Evolutionary conservation across 2,797 vertebrate genomes (phyloP).

Genomic region (Prunella strophiata): DNA sequence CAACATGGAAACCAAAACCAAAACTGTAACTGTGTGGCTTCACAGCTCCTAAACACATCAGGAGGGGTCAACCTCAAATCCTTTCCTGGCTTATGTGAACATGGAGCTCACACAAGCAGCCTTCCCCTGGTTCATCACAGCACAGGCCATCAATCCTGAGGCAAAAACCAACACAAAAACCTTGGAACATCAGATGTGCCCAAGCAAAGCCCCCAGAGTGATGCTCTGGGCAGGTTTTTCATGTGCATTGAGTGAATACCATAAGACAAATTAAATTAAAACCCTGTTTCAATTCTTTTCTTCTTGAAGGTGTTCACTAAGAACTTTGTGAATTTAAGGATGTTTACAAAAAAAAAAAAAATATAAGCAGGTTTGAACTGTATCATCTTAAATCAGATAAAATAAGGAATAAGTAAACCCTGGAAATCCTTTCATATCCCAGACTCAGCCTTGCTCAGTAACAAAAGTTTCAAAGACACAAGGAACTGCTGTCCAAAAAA

Average conservation of each 20-base stretch:
- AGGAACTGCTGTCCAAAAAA: background rate
- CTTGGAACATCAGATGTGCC: background rate
- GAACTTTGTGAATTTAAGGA: background rate
- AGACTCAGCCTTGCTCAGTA: background rate
- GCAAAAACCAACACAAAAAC: background rate
- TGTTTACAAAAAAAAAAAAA: background rate
- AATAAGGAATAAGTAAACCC: background rate
- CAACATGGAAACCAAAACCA: background rate
- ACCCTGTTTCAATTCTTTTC: background rate
- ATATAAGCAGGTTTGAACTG: background rate
- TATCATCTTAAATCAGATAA: background rate
- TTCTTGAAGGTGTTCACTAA: background rate
- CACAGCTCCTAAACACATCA: conserved; percentile 7
- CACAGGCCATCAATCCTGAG: background rate
- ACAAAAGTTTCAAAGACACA: background rate
- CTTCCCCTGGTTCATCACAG: background rate
- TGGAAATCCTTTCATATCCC: background rate
- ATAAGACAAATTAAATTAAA: background rate
- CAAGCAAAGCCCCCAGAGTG: background rate
- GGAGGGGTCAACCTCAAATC: conserved; percentile 14
- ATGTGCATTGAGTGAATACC: background rate
- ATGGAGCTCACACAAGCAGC: background rate
- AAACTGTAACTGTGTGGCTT: background rate
- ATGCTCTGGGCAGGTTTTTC: background rate
- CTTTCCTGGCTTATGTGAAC: background rate